Evolutionary conservation across 2,113 vertebrate species (phyloP).

Genomic region (Lasiurus cinereus): DNA sequence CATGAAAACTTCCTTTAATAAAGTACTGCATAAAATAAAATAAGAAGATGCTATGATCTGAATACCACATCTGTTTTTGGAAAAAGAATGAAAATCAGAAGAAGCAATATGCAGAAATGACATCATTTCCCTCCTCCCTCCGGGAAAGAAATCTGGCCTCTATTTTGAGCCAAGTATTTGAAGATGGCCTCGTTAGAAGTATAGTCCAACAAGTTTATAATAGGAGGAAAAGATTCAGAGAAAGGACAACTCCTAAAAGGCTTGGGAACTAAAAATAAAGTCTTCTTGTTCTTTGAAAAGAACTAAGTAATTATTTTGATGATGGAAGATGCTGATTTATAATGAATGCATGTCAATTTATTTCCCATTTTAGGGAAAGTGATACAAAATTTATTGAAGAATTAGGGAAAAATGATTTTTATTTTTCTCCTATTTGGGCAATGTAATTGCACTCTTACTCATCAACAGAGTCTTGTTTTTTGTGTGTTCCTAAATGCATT

Average conservation of each 20-base stretch:
- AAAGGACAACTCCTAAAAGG: not conserved
- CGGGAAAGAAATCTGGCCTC: conserved; percentile 53
- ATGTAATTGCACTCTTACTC: not conserved
- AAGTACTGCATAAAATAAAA: conserved; percentile 58
- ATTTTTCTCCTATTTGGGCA: not conserved
- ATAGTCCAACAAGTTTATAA: not conserved
- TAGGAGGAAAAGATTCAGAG: not conserved
- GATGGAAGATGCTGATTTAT: not conserved
- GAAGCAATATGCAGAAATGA: conserved; percentile 43
- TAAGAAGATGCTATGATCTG: conserved; percentile 43
- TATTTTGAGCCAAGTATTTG: conserved; percentile 58
- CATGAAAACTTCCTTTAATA: conserved; percentile 61
- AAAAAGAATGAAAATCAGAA: conserved; percentile 69
- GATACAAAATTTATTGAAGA: conserved; percentile 37
- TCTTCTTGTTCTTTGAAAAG: conserved; percentile 28
- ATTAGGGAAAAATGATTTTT: not conserved
- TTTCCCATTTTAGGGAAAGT: conserved; percentile 46
- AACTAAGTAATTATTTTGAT: conserved; percentile 37
- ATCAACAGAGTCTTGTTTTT: not conserved
- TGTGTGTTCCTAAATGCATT: conserved; percentile 23
- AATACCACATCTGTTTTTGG: conserved; percentile 42
- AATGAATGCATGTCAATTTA: not conserved
- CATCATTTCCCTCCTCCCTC: conserved; percentile 59
- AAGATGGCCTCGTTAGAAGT: conserved; percentile 34
- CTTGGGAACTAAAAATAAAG: not conserved